Base-by-base conservation (phyloP, 2,888 invertebrate species). In the Sesia bembeciformis region DNA sequence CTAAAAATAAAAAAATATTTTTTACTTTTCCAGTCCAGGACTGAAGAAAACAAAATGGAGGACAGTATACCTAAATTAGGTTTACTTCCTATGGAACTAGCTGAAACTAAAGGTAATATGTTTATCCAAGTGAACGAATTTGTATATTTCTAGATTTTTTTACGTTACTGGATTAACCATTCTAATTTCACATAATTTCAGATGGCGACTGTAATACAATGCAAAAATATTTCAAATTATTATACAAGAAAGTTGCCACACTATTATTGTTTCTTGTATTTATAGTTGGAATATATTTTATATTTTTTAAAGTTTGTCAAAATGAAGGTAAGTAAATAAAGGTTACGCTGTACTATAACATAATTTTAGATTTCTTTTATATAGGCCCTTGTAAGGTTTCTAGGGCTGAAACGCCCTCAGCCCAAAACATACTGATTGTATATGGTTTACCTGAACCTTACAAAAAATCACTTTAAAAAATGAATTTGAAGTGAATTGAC, bases 61-160 rank as follows among this genome's bases (percentile, higher is more conserved):
- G 70, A 71, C 52, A 57, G 64, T 40, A 67, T 73, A 41, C 63
- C 68, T 40, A 72, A 81, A 57, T 64, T 84, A 7, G 84, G 87
- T 23, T 71, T 85, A 7, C 85, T 85, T 46, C 88, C 88, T 3
- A 85, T 87, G 85, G 80, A 81, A 61, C 63, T 89, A 50, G 87
- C 88, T n/a, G 88, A 89, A 67, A 65, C 81, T 46, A 77, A 74
- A 42, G 62, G 59, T 59, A 73, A 71, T 58, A 74, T 78, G 79
- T 23, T 23, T 23, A 23, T 23, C 23, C 2, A 23, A 23, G 23
- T 23, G 23, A 23, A 23, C 23, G 76, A 62, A 61, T 43, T 46
- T 53, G 39, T 40, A 49, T 54, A 51, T 52, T 40, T 52, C 3
- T n/a, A 40, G 40, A n/a, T n/a, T 6, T 40, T 50, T 38, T 50